phyloP scores from a whole-genome alignment of 2,888 invertebrate genomes.

The Buathra laborator region DNA sequence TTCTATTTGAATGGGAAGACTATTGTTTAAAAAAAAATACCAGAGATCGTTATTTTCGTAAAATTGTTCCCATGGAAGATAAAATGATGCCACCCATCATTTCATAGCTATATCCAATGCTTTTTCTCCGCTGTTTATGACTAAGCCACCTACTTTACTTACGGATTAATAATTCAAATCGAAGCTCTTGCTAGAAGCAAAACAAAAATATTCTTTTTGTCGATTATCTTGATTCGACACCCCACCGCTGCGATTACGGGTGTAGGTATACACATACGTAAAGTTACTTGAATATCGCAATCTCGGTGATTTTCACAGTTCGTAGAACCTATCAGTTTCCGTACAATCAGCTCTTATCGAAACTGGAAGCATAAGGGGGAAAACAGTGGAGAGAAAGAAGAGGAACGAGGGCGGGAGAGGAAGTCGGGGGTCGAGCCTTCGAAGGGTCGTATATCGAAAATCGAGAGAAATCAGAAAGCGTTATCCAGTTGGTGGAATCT shows the following conservation, averaged over 20 bases:
- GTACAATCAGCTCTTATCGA: slow-evolving; percentile 39
- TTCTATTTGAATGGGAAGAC: too few species aligned
- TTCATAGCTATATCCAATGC: too few species aligned
- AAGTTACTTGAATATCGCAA: not conserved
- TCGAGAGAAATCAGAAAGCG: slow-evolving; percentile 50
- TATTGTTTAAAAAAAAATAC: too few species aligned
- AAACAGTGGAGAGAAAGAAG: slow-evolving; percentile 5
- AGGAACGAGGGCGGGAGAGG: slow-evolving; percentile 30
- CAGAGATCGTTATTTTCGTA: too few species aligned
- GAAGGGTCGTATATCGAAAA: slow-evolving; percentile 43
- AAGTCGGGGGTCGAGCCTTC: slow-evolving; percentile 4
- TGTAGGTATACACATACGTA: not conserved
- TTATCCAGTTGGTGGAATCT: slow-evolving; percentile 56
- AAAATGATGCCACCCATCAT: too few species aligned
- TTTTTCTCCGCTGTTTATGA: too few species aligned
- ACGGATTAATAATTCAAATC: too few species aligned
- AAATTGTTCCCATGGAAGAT: too few species aligned
- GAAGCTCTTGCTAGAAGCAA: too few species aligned
- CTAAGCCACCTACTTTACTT: too few species aligned
- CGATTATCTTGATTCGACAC: not conserved
- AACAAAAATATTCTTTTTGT: not conserved
- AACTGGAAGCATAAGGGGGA: slow-evolving; percentile 11
- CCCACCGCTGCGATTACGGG: too few species aligned
- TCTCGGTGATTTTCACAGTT: slow-evolving; percentile 17
- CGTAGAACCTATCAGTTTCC: slow-evolving; percentile 19